Conservation (phyloP, 92 coral and sea anemone species). For the Epizoanthus fatuus region DNA sequence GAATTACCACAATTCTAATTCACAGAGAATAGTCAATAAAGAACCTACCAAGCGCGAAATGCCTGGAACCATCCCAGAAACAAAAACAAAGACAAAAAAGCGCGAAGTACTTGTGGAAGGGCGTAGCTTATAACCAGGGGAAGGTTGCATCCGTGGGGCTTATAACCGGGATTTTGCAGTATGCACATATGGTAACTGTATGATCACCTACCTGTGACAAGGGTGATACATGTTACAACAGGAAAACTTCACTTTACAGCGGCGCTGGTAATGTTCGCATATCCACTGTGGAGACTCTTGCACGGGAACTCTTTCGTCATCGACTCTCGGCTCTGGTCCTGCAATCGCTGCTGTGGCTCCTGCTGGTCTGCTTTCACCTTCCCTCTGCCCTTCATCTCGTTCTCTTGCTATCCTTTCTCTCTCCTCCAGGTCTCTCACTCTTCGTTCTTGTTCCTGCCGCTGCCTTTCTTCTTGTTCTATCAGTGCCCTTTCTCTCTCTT, state of each 20-base stretch:
- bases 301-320: slow-evolving; percentile 11
- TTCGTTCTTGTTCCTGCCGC: not conserved
- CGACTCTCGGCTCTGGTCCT: not conserved
- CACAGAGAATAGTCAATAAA: no score
- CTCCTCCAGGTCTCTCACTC: not conserved
- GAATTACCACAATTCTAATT: no score
- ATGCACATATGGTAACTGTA: no score
- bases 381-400: not conserved
- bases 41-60: no score
- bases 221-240: slow-evolving; percentile 82
- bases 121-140: no score
- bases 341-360: not conserved
- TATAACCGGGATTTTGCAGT: no score
- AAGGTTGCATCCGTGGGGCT: no score
- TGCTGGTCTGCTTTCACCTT: not conserved
- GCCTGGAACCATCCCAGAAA: no score
- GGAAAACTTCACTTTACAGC: slow-evolving; percentile 75
- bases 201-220: slow-evolving; percentile 71
- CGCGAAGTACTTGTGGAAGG: no score
- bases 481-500: not conserved
- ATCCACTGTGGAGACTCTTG: slow-evolving; percentile 54
- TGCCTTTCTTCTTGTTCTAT: not conserved
- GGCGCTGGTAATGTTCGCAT: slow-evolving; percentile 89
- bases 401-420: not conserved
- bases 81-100: no score